phyloP scores from a whole-genome alignment of 2,888 invertebrate genomes.

The Eilema griseolum region DNA sequence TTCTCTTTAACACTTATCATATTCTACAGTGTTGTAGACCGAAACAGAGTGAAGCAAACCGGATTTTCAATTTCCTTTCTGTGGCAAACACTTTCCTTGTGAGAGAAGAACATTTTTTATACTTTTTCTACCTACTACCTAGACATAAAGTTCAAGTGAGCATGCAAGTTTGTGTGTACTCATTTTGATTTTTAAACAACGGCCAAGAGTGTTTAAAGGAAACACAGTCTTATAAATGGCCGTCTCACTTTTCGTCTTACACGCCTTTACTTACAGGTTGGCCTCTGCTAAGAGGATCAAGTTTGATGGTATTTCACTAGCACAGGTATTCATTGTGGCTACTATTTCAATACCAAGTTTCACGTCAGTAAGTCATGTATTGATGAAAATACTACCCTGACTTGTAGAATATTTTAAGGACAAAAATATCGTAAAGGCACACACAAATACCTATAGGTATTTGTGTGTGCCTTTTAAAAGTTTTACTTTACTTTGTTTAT shows the following conservation, averaged over 20 bases:
- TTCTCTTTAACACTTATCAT: conserved; percentile 40
- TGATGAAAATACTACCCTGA: too few species aligned
- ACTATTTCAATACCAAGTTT: background rate
- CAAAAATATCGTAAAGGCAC: too few species aligned
- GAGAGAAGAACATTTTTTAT: conserved; percentile 42
- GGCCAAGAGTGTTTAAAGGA: background rate
- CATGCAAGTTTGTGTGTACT: background rate
- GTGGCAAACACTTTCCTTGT: conserved; percentile 52
- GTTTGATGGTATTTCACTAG: background rate
- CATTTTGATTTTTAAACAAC: background rate
- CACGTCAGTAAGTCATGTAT: too few species aligned
- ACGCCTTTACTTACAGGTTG: background rate
- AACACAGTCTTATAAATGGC: background rate
- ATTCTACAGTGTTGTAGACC: conserved; percentile 36
- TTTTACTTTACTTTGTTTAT: too few species aligned
- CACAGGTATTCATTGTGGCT: too few species aligned
- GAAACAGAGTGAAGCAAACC: conserved; percentile 48
- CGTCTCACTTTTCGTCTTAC: background rate
- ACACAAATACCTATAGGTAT: too few species aligned
- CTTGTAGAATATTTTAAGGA: too few species aligned
- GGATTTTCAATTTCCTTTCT: conserved; percentile 61
- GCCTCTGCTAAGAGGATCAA: background rate
- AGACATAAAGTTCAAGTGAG: conserved; percentile 9
- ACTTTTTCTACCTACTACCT: conserved; percentile 30
- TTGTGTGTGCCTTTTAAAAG: too few species aligned